phyloP scores from a whole-genome alignment of 2,113 vertebrate genomes.

The Prunella himalayana region DNA sequence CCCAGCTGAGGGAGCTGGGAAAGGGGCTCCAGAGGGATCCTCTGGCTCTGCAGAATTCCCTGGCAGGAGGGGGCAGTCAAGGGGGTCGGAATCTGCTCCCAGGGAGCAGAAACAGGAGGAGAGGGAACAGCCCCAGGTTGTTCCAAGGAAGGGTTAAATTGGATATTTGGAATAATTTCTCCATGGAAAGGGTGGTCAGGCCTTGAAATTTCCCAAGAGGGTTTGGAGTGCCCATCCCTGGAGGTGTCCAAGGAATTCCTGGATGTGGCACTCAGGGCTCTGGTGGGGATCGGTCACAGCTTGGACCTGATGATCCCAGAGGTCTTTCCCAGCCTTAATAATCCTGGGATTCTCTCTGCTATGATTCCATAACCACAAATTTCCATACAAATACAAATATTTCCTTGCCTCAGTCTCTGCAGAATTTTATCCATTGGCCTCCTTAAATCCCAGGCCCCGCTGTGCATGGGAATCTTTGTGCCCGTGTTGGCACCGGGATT shows the following conservation, averaged over 20 bases:
- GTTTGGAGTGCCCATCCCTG: not conserved
- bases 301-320: accelerated
- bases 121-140: accelerated
- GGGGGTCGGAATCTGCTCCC: accelerated
- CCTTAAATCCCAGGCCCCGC: not conserved
- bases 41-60: not conserved
- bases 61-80: not conserved
- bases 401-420: accelerated
- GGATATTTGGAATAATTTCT: not conserved
- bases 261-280: not conserved
- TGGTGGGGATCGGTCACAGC: accelerated
- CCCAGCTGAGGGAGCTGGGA: not conserved
- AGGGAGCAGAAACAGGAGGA: not conserved
- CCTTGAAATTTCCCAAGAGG: not conserved
- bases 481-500: accelerated
- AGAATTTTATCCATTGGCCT: not conserved
- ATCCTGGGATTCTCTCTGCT: not conserved
- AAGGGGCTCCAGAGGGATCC: not conserved
- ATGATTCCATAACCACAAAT: not conserved
- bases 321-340: not conserved
- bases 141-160: no score
- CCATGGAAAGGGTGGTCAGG: not conserved
- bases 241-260: not conserved
- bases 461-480: accelerated
- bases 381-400: not conserved